A percentile compares a stretch with the other conserved stretches of the same genome.
These are phyloP conservation scores for Neoarius graeffei DNA, from an alignment of 2,113 vertebrate species.

Conservation along the genomic window DNA sequence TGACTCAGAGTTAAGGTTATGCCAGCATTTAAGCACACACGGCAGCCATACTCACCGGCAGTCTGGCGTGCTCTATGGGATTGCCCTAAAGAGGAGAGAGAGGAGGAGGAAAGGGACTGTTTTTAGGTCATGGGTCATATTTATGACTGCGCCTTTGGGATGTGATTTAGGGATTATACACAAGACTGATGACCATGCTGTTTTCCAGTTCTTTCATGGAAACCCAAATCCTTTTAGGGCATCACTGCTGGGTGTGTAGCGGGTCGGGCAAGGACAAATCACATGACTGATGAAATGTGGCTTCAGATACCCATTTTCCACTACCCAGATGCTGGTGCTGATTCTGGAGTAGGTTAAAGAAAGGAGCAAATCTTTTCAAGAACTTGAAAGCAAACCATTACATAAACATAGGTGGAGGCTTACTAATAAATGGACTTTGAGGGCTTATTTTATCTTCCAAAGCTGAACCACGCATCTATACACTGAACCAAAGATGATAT, in stretches of 20 bases:
- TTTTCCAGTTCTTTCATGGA: not conserved
- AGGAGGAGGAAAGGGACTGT: slow-evolving; percentile 43
- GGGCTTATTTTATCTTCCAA: not conserved
- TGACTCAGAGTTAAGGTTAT: slow-evolving; percentile 39
- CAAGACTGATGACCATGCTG: slow-evolving; percentile 20
- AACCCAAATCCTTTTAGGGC: slow-evolving; percentile 10
- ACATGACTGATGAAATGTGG: slow-evolving; percentile 42
- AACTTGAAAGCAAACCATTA: not conserved
- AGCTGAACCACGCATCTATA: not conserved
- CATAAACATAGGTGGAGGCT: not conserved
- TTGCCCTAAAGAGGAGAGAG: slow-evolving; percentile 58
- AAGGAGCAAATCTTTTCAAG: not conserved
- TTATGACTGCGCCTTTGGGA: slow-evolving; percentile 17
- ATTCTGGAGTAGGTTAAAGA: not conserved
- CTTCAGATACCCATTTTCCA: slow-evolving; percentile 8
- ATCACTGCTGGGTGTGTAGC: slow-evolving; percentile 35
- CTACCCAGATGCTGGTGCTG: not conserved
- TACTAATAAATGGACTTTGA: not conserved
- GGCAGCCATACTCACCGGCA: slow-evolving; percentile 65
- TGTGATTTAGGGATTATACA: slow-evolving; percentile 26
- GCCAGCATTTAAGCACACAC: slow-evolving; percentile 46
- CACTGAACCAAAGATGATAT: not conserved
- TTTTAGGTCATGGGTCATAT: slow-evolving; percentile 40
- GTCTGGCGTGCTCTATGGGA: slow-evolving; percentile 59
- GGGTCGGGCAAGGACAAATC: slow-evolving; percentile 40